These are phyloP conservation scores for Alloplasta piceator DNA, from an alignment of 2,888 invertebrate genomes.

Conservation along the genomic window DNA sequence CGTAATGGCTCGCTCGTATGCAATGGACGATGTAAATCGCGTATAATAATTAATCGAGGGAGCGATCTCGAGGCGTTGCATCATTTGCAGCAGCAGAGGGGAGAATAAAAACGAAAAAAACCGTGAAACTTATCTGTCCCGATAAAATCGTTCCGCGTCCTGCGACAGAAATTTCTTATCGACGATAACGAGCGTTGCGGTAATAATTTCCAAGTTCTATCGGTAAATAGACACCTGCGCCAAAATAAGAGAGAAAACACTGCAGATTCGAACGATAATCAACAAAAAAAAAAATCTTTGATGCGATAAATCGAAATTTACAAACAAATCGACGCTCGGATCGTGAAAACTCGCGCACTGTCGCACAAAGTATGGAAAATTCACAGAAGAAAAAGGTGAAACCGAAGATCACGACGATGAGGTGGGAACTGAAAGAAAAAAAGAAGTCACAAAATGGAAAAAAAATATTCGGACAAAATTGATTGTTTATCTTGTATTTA, in stretches of 20 bases:
- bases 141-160: constrained; percentile 42
- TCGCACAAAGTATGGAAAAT: constrained; percentile 35
- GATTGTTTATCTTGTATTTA: neutral
- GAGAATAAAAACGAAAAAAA: neutral
- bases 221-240: constrained; percentile 25
- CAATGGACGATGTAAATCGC: constrained; percentile 1
- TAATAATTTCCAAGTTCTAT: constrained; percentile 29
- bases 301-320: neutral
- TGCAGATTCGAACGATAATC: neutral
- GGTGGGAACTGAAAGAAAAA: constrained; percentile 3
- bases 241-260: constrained; percentile 25
- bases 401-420: neutral
- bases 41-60: neutral
- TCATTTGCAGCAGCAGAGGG: neutral
- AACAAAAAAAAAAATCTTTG: neutral
- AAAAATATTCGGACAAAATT: neutral
- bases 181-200: constrained; percentile 5
- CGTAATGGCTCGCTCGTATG: constrained; percentile 8
- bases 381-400: neutral
- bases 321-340: constrained; percentile 2
- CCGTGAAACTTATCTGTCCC: constrained; percentile 52
- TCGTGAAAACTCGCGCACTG: constrained; percentile 43
- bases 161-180: constrained; percentile 32
- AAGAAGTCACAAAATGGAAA: neutral
- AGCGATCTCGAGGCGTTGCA: constrained; percentile 18